Conservation (phyloP, 2,888 invertebrate species). For the Megamerina dolium region DNA sequence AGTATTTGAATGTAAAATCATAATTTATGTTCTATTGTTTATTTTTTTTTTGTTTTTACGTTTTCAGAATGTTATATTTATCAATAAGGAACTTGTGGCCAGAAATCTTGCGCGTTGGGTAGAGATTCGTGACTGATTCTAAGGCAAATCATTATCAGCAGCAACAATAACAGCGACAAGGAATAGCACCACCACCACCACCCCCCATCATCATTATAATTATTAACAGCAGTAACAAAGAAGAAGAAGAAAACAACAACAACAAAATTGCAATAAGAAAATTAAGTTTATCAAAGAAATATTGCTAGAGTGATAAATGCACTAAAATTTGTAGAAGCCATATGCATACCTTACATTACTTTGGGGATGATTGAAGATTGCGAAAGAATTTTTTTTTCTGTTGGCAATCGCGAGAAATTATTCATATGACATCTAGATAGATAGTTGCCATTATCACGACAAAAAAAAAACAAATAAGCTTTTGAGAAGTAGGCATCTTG, state of each 20-base stretch:
- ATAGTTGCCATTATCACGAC: no score
- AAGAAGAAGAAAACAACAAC: constrained; percentile 12
- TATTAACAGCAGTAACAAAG: constrained; percentile 9
- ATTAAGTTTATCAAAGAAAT: no score
- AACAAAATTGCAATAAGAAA: no score
- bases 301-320: no score
- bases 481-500: constrained; percentile 27
- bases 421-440: no score
- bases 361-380: no score
- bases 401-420: no score
- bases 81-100: constrained; percentile 81
- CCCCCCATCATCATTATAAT: constrained; percentile 17
- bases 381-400: no score
- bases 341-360: no score
- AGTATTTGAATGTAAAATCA: no score
- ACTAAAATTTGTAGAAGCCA: constrained; percentile 21
- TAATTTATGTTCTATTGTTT: no score
- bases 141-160: constrained; percentile 1
- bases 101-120: constrained; percentile 76
- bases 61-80: constrained; percentile 72
- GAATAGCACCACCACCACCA: constrained; percentile 13
- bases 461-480: constrained; percentile 24
- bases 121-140: constrained; percentile 43
- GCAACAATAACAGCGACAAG: constrained; percentile 4
- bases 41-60: no score